Conservation (phyloP, 2,797 vertebrate genomes). For the Falco peregrinus region DNA sequence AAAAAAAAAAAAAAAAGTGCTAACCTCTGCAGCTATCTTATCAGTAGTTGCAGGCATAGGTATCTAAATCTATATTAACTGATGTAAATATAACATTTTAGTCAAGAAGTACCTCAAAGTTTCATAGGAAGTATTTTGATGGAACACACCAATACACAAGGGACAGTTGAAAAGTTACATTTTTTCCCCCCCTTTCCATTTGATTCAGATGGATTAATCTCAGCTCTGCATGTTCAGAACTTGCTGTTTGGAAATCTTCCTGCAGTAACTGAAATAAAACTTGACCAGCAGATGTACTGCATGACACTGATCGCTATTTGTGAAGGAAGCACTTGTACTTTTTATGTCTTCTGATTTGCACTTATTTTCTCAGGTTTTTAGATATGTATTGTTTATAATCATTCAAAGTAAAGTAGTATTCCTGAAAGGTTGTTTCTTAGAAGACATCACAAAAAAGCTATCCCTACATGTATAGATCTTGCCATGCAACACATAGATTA, state of each 20-base stretch:
- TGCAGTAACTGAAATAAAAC: background rate
- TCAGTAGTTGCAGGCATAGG: background rate
- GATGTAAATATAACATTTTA: background rate
- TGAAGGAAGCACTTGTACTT: background rate
- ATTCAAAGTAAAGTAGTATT: background rate
- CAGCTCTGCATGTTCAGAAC: background rate
- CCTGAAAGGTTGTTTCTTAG: background rate
- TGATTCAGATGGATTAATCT: background rate
- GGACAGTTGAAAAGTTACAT: background rate
- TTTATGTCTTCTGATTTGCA: background rate
- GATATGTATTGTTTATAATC: background rate
- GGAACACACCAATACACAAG: background rate
- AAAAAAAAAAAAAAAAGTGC: background rate
- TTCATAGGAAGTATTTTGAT: background rate
- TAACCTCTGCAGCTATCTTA: background rate
- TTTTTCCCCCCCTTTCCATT: background rate
- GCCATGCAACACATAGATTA: background rate
- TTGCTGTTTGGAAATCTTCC: background rate
- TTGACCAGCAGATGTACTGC: background rate
- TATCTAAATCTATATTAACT: background rate
- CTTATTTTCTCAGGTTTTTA: background rate
- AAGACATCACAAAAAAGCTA: background rate
- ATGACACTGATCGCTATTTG: background rate
- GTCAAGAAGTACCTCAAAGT: background rate
- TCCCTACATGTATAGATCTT: background rate